Conservation (phyloP, 2,888 invertebrate genomes). For the Troglohyphantes excavatus region DNA sequence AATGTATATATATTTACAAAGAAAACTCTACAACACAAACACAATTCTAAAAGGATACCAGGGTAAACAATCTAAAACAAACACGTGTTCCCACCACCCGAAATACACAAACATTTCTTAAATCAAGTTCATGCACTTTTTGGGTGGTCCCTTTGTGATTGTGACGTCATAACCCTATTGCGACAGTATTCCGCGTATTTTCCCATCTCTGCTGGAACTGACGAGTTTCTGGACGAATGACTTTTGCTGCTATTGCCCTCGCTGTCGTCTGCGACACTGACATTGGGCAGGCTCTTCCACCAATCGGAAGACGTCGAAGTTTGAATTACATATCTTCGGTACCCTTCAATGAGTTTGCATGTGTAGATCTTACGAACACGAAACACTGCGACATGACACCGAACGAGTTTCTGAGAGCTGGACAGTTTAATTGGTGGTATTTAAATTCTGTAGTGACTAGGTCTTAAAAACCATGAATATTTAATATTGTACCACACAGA, state of each 20-base stretch:
- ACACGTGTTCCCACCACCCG: too few species aligned
- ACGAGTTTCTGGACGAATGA: slow-evolving; percentile 42
- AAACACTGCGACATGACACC: background rate
- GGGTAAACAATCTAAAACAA: too few species aligned
- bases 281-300: background rate
- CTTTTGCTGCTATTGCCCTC: slow-evolving; percentile 52
- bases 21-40: too few species aligned
- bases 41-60: too few species aligned
- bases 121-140: background rate
- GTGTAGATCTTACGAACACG: background rate
- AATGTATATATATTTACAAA: too few species aligned
- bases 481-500: too few species aligned
- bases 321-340: background rate
- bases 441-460: too few species aligned
- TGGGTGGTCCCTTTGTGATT: background rate
- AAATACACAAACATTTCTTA: too few species aligned
- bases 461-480: too few species aligned
- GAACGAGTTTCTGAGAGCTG: too few species aligned
- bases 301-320: background rate
- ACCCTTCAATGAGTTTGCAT: background rate
- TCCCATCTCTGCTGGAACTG: slow-evolving; percentile 49
- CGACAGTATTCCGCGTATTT: slow-evolving; percentile 12
- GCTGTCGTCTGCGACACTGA: background rate
- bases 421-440: too few species aligned
- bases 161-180: slow-evolving; percentile 45